A percentile compares a stretch with the other conserved stretches of the same genome.
phyloP scores from a whole-genome alignment of 1,140 invertebrate species.

The Venturia canescens region DNA sequence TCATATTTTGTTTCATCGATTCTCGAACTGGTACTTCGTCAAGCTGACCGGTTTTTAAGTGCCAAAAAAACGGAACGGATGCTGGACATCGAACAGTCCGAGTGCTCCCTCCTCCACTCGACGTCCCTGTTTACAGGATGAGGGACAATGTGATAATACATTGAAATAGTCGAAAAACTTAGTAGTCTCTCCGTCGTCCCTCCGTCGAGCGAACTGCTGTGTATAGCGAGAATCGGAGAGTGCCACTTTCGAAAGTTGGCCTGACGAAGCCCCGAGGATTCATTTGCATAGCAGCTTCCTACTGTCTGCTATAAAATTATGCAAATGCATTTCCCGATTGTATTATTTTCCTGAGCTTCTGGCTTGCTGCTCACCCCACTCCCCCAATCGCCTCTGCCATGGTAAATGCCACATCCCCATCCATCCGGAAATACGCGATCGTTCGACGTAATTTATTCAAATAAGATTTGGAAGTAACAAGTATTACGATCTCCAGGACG shows the following conservation, averaged over 20 bases:
- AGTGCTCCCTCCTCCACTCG: no score
- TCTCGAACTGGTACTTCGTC: no score
- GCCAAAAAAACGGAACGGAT: no score
- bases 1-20: no score
- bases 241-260: slow-evolving; percentile 16
- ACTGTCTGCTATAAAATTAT: slow-evolving; percentile 28
- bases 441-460: slow-evolving; percentile 15
- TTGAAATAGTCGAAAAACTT: slow-evolving; percentile 16
- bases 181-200: neutral
- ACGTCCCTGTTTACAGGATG: neutral
- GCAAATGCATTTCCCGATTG: slow-evolving; percentile 30
- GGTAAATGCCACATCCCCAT: neutral
- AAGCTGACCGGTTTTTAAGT: no score
- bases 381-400: neutral
- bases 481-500: neutral
- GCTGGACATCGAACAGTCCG: no score
- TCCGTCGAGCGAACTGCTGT: neutral
- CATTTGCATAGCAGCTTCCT: slow-evolving; percentile 28
- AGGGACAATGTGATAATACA: slow-evolving; percentile 10
- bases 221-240: slow-evolving; percentile 9
- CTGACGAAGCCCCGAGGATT: neutral
- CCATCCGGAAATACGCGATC: slow-evolving; percentile 7
- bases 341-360: slow-evolving; percentile 19
- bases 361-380: neutral
- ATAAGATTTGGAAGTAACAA: slow-evolving; percentile 20